Evolutionary conservation across 2,113 vertebrate genomes (phyloP).

Genomic region (mouse (Mus musculus)): DNA sequence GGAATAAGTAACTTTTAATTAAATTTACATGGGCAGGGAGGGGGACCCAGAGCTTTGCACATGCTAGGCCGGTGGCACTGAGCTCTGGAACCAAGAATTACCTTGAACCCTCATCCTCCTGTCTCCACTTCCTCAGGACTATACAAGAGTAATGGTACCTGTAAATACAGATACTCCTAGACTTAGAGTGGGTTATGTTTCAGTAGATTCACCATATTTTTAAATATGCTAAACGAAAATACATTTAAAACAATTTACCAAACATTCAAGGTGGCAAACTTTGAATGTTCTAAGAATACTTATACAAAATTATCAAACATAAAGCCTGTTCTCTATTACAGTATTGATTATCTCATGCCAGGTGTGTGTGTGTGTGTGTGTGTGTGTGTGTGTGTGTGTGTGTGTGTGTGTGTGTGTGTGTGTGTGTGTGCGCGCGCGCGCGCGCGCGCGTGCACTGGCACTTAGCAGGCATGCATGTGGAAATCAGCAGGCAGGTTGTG

Average conservation of each 20-base stretch:
- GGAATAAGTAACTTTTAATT: slow-evolving; percentile 12
- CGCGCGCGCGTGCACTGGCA: neutral
- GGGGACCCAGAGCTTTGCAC: neutral
- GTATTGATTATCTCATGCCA: neutral
- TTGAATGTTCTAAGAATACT: neutral
- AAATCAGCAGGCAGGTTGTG: neutral
- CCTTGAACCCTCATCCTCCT: neutral
- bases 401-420: neutral
- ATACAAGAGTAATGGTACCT: neutral
- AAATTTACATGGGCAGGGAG: neutral
- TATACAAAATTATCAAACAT: neutral
- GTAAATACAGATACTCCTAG: neutral
- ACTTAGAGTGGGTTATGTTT: neutral
- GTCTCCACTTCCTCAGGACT: neutral
- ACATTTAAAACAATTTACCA: neutral
- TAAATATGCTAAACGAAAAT: neutral
- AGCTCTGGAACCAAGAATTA: neutral
- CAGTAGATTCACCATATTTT: neutral
- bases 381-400: neutral
- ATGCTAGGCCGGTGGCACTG: neutral
- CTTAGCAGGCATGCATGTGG: neutral
- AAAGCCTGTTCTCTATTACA: neutral
- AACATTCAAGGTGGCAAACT: neutral
- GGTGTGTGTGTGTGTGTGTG: neutral
- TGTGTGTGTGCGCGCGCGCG: neutral